These are phyloP conservation scores for Argentina silus DNA, from an alignment of 2,797 vertebrate genomes.

Conservation along the genomic window DNA sequence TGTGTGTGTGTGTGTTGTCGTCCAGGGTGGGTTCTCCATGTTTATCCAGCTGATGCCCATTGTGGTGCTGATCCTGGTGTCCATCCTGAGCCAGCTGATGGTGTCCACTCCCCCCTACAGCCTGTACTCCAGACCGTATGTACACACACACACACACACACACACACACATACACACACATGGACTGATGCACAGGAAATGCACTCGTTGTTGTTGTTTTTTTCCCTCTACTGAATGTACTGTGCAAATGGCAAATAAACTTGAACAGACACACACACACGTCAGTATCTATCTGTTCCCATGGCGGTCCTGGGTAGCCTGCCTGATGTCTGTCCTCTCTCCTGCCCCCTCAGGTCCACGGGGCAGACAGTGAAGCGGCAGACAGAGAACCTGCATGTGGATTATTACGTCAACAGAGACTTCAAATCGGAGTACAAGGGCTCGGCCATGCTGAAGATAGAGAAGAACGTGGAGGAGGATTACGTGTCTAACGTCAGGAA, in stretches of 20 bases:
- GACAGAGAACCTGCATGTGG: conserved; percentile 90
- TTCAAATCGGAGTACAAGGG: conserved; percentile 95
- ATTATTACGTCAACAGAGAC: conserved; percentile 93
- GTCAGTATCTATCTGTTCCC: not conserved
- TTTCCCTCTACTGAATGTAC: too few relatives aligned
- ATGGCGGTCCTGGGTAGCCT: not conserved
- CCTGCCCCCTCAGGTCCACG: conserved; percentile 80
- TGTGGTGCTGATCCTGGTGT: conserved; percentile 93
- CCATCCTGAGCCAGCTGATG: conserved; percentile 96
- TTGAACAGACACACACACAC: not conserved
- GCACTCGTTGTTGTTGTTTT: too few relatives aligned
- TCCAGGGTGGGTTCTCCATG: conserved; percentile 97
- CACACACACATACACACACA: not conserved
- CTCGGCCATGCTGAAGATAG: conserved; percentile 89
- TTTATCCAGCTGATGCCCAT: conserved; percentile 98
- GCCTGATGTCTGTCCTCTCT: not conserved
- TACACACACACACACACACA: conserved; percentile 7
- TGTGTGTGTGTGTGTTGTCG: conserved; percentile 46
- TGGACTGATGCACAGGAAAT: not conserved
- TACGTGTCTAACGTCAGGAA: conserved; percentile 95
- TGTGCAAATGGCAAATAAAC: too few relatives aligned
- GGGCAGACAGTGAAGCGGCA: conserved; percentile 92
- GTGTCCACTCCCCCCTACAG: conserved; percentile 95
- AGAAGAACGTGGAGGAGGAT: conserved; percentile 97
- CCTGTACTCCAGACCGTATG: conserved; percentile 94